Base-by-base conservation (phyloP, 2,797 vertebrate genomes). In the Eremophila alpestris region DNA sequence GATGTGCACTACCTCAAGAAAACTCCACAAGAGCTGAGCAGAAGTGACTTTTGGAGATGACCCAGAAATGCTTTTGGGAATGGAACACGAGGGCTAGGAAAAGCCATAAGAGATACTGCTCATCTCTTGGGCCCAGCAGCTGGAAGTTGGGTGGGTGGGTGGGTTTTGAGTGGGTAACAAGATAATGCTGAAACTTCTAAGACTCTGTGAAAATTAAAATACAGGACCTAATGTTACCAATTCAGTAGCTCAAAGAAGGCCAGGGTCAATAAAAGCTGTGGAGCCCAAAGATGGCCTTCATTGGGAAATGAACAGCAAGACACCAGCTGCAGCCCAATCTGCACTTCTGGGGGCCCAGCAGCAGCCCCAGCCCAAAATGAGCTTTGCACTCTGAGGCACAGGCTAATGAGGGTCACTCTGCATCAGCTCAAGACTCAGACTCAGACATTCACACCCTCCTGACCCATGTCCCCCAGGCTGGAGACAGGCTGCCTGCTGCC, bases 51-150 rank as follows among this genome's bases (percentile, higher is more conserved):
- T 49, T 90, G 75, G 77, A 93, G 45, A 63, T 52, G 40, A 55
- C 14, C 77, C 92, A 96, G 88, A 67, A 95, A 95, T 24, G 63
- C 41, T 79, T 94, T 76, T 14, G 77, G 43, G 15, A 85, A 73
- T 30, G 52, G 49, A 93, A 94, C 16, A 36, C 5, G 10, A 60
- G 30, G 43, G 41, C 46, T 65, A 83, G 58, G 62, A 78, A 83
- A 83, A 80, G 41, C 46, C 1, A 0, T n/a, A 74, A 45, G 38
- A 80, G 63, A 70, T 9, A 69, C 17, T 40, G 60, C 43, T 90
- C 56, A 46, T 23, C 52, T 89, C 67, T 29, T 52, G 41, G 41
- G 51, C 45, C 40, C 36, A 54, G 40, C 15, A 74, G 38, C 3
- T 7, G 2, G 59, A 77, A 86, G 12, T 16, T 54, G 70, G 13